Base-by-base conservation (phyloP, 2,888 invertebrate genomes). In the Cephus pulcher region DNA sequence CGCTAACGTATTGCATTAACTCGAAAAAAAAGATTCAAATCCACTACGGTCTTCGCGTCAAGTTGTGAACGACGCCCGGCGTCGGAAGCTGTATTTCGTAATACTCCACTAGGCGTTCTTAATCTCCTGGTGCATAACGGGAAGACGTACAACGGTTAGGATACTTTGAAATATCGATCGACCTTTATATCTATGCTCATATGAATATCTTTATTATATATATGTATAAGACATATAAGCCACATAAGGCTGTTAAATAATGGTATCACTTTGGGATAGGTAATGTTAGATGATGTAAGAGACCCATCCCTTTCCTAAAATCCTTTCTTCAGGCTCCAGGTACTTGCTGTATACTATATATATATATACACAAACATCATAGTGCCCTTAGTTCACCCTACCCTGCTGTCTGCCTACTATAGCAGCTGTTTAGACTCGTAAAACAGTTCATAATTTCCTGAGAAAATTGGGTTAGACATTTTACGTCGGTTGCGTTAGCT, bases 61-160 rank as follows among this genome's bases (percentile, higher is more conserved):
- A 23, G 9, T 9, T 6, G 56, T 56, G 56, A 56, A 56, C 56
- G 56, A 56, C 56, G 23, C 40, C 40, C 23, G 23, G 40, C 40
- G 56, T 56, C 32, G 71, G 71, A 71, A 32, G 34, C 71, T 71
- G 34, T 15, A 71, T 71, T 71, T 71, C 71, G 9, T 71, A 71
- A 71, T 32, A 15, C 23, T 32, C 71, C 71, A 34, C 32, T 71
- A 71, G 71, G 75, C 80, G 84, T 86, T 84, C 84, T 84, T 82
- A 84, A 86, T 86, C 83, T 81, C 73, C n/a, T 71, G 75, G 75
- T 80, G 78, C 80, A 83, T 86, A 84, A 83, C 83, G 80, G 69
- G 85, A 86, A 87, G 83, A 88, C 86, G 77, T 85, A 85, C 80
- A 84, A 86, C 82, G 68, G 69, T 74, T 74, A 76, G 77, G 75